Evolutionary conservation across 2,113 vertebrate species (phyloP), one percentile per base, ranked within the genome.

Genomic region (Paralichthys olivaceus): DNA sequence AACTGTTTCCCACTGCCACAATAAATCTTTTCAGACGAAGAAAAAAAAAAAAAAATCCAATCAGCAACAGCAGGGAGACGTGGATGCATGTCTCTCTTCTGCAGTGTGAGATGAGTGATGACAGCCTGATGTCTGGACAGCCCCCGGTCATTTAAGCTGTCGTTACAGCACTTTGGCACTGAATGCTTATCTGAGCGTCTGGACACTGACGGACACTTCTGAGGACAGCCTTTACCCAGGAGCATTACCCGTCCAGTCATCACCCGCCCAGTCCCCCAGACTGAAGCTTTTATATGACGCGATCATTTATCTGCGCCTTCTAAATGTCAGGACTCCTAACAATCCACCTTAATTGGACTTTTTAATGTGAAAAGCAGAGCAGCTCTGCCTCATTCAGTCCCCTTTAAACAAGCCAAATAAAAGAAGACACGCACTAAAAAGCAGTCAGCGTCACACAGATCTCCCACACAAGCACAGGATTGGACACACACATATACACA

Each of bases 401-500:
- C 43, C 25, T 64, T 69, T 55, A 32, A 64, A 65, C 45, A 77
- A 74, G 69, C 57, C 61, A 34, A 63, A 57, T 59, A 43, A 70
- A 85, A 84, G 63, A 17, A 62, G 43, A 69, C 57, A 66, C 4
- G 49, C 37, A 56, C 43, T 57, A 45, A 84, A 40, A 75, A 58
- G 67, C 54, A 37, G 53, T 63, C 29, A 61, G 67, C 23, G 9
- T 68, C 43, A 69, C 51, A 77, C 3, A 0, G 28, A 40, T 73
- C 40, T 53, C 17, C 32, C n/a, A 26, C 32, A 69, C 40, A 34
- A 73, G 23, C 7, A 0, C 28, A 60, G 54, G 68, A 80, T 54
- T 65, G 45, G 70, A 79, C 47, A 61, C 61, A 73, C 57, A 77
- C 59, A 69, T 26, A 86, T 28, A 68, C 49, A 11, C 45, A 60